These are phyloP conservation scores for Xestia sexstrigata DNA, from an alignment of 2,888 invertebrate species.

Conservation along the genomic window DNA sequence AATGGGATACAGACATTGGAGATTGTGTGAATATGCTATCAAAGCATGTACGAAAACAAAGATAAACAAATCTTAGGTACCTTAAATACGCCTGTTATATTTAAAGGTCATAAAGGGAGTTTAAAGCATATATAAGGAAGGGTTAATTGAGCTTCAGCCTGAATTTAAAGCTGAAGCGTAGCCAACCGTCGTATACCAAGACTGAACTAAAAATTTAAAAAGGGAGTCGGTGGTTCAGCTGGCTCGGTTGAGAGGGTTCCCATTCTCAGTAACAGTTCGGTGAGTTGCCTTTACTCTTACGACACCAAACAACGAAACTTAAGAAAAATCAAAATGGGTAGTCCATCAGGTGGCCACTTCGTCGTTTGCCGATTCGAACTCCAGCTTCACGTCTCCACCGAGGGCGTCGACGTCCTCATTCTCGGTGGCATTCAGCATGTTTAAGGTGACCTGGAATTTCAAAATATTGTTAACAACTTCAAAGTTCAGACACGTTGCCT, in stretches of 20 bases:
- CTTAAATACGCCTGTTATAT: neutral
- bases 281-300: slow-evolving; percentile 38
- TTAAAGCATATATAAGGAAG: neutral
- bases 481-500: neutral
- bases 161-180: neutral
- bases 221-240: slow-evolving; percentile 14
- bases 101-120: neutral
- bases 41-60: neutral
- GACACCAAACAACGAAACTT: slow-evolving; percentile 60
- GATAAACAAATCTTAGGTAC: neutral
- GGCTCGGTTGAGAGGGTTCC: slow-evolving; percentile 6
- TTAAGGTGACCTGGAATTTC: slow-evolving; percentile 94
- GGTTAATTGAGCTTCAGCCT: slow-evolving; percentile 3
- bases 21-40: neutral
- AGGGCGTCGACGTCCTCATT: slow-evolving; percentile 97
- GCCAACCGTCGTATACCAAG: neutral
- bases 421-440: slow-evolving; percentile 98
- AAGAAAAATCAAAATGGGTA: slow-evolving; percentile 70
- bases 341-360: slow-evolving; percentile 93
- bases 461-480: slow-evolving; percentile 1
- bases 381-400: slow-evolving; percentile 94
- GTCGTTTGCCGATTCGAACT: slow-evolving; percentile 94
- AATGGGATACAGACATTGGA: neutral
- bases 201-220: neutral
- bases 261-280: slow-evolving; percentile 56